Base-by-base conservation (phyloP, 2,888 invertebrate genomes). In the Euspilapteryx auroguttella region DNA sequence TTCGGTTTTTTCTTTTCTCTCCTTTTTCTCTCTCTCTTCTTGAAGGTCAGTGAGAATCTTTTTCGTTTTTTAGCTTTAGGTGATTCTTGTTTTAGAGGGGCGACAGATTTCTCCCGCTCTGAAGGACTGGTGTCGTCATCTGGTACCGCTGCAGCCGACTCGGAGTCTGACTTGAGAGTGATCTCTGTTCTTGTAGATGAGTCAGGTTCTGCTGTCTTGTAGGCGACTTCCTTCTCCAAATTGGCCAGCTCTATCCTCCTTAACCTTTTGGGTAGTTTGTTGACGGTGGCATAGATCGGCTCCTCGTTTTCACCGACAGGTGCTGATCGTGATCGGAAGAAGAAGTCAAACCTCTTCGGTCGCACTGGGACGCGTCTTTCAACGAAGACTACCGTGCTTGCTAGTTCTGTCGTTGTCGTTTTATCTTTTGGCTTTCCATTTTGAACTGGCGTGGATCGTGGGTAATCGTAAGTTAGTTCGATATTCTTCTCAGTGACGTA, bases 401-500 rank as follows among this genome's bases (percentile, higher is more conserved):
- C 77, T 11, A 77, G 75, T 45, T 77, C 77, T 13, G 75, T 76
- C 1, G 76, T 76, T 1, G 76, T 75, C 21, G 64, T 44, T 12
- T 61, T 58, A 7, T 71, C 66, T 3, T 64, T 57, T 34, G 57
- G 66, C 2, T 56, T 45, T 24, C 39, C 44, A 25, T 56, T 64
- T 4, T 56, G 47, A 35, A 68, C 49, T 21, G 71, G 66, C 3
- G 56, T 66, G 11, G 57, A 52, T 56, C 68, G 56, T 2, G 77
- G 77, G 41, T 77, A 77, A 34, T 77, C 77, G 37, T 77, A 77
- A 1, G 65, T 73, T 2, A 77, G 37, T 44, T 77, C 77, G 34
- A 77, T 77, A 36, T 76, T 77, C 41, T 77, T 77, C 40, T 77
- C 77, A 2, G 77, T 77, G 6, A 75, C 68, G 33, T 69, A 77